Conservation (phyloP, 2,113 vertebrate genomes). For the Thymallus thymallus region DNA sequence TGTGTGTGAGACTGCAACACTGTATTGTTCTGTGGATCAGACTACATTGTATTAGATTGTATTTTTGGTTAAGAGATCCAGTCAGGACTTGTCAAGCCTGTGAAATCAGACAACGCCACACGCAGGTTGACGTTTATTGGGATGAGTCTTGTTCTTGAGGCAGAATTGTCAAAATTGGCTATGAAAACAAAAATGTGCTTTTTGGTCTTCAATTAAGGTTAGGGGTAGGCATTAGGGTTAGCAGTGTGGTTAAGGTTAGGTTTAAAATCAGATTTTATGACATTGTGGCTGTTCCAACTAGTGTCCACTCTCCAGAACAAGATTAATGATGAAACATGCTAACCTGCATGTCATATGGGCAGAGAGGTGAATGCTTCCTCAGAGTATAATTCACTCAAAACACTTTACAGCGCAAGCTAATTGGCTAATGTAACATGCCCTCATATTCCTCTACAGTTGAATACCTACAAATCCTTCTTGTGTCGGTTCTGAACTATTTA, state of each 20-base stretch:
- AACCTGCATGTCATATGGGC: not conserved
- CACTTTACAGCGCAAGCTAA: not conserved
- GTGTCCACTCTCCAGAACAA: too few species aligned
- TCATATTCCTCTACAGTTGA: not conserved
- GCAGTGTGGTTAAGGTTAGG: too few species aligned
- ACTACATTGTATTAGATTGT: not conserved
- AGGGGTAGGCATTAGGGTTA: too few species aligned
- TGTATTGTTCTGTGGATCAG: not conserved
- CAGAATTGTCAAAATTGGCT: too few species aligned
- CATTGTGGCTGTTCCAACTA: too few species aligned
- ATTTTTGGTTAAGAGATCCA: not conserved
- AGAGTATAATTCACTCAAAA: too few species aligned
- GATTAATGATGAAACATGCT: not conserved
- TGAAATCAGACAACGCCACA: too few species aligned
- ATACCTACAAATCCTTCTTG: not conserved
- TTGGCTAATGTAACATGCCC: not conserved
- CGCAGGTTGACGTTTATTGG: not conserved
- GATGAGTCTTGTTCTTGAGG: too few species aligned
- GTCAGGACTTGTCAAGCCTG: not conserved
- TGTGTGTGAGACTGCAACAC: slow-evolving; percentile 19
- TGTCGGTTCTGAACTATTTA: not conserved
- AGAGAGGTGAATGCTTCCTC: too few species aligned
- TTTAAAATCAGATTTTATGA: too few species aligned
- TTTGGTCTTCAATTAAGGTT: too few species aligned
- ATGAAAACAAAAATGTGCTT: too few species aligned